Conservation (phyloP, 2,113 vertebrate species). For the Nicator chloris region DNA sequence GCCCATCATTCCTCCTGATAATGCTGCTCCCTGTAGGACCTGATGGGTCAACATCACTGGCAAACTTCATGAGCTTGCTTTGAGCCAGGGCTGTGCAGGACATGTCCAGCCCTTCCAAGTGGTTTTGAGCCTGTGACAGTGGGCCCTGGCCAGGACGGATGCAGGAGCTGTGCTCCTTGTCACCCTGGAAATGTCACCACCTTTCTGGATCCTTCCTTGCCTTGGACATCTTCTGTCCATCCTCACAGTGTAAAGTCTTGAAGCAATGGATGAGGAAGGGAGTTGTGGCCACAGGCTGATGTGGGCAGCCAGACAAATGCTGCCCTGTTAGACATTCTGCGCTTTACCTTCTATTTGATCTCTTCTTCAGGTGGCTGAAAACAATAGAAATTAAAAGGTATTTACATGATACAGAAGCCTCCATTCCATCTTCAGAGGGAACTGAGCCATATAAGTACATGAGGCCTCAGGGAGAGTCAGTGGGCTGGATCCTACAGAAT, state of each 20-base stretch:
- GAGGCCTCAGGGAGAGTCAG: not conserved
- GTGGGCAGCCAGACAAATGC: not conserved
- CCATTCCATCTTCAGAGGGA: not conserved
- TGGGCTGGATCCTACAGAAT: not conserved
- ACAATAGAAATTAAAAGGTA: not conserved
- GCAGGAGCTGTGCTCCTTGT: not conserved
- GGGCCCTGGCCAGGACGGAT: fast-evolving
- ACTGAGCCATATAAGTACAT: not conserved
- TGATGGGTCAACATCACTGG: not conserved
- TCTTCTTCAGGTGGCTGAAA: not conserved
- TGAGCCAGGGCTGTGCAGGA: not conserved
- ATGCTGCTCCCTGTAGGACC: not conserved
- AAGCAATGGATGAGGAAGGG: not conserved
- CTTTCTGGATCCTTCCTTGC: not conserved
- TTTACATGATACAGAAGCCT: not conserved
- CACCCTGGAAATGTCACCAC: not conserved
- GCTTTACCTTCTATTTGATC: not conserved
- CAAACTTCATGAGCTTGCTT: not conserved
- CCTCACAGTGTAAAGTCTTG: not conserved
- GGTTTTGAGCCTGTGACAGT: fast-evolving
- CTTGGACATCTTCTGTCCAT: not conserved
- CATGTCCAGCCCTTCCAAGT: not conserved
- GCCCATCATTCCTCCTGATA: not conserved
- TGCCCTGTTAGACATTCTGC: not conserved
- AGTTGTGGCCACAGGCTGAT: not conserved